Evolutionary conservation across 1,140 invertebrate species (phyloP).

Genomic region (Branchinecta lindahli): DNA sequence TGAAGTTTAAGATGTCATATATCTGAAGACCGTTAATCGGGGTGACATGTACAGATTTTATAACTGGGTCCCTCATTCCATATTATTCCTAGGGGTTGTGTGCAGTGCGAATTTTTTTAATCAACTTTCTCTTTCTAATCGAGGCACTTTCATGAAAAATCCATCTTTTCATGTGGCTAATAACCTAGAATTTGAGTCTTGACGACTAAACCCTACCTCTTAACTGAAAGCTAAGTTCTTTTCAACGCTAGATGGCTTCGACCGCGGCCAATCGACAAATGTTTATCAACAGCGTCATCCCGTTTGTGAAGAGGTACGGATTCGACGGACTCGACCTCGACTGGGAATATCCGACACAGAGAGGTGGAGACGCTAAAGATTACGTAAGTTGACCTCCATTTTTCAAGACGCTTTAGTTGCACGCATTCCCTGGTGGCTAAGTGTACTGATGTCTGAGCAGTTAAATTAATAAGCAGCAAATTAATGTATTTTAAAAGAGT

Average conservation of each 20-base stretch:
- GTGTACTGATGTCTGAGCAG: slow-evolving; percentile 15
- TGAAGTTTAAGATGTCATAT: no score
- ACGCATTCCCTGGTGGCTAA: not conserved
- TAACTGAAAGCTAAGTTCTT: not conserved
- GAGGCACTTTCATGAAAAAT: no score
- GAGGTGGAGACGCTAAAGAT: slow-evolving; percentile 32
- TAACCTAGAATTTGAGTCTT: no score
- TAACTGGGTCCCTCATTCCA: no score
- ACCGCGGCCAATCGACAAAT: slow-evolving; percentile 34
- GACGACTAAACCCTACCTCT: no score
- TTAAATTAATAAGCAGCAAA: not conserved
- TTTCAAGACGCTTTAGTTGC: not conserved
- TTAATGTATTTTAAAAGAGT: no score
- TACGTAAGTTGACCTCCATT: slow-evolving; percentile 28
- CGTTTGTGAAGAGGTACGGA: slow-evolving; percentile 41
- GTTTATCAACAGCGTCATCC: slow-evolving; percentile 42
- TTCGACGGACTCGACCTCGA: slow-evolving; percentile 68
- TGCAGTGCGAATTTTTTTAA: no score
- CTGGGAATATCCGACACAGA: slow-evolving; percentile 58
- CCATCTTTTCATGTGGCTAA: no score
- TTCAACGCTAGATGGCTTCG: slow-evolving; percentile 34
- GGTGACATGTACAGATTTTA: no score
- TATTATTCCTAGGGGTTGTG: no score
- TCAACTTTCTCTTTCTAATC: no score
- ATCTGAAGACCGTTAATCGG: no score